phyloP scores from a whole-genome alignment of 2,113 vertebrate species.

The Terrapene triunguis region DNA sequence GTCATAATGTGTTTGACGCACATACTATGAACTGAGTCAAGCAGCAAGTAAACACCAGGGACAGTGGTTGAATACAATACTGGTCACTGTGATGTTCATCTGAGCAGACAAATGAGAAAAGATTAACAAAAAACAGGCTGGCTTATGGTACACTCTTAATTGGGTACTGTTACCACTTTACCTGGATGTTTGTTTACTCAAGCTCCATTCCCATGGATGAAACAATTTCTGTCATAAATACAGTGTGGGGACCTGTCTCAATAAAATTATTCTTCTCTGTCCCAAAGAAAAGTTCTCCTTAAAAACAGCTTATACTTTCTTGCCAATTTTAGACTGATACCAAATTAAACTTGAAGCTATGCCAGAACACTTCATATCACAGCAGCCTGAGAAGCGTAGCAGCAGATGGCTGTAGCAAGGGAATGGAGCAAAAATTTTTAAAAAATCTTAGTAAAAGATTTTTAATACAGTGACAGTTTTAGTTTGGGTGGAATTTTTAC shows the following conservation, averaged over 20 bases:
- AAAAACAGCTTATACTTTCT: background rate
- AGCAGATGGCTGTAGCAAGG: background rate
- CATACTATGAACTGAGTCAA: conserved; percentile 30
- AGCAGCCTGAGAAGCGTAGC: background rate
- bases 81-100: background rate
- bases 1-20: conserved; percentile 6
- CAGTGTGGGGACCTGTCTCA: fast-evolving
- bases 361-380: background rate
- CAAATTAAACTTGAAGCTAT: background rate
- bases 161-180: background rate
- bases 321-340: background rate
- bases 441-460: background rate
- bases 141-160: too few relatives aligned
- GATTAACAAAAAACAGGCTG: background rate
- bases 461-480: background rate
- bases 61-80: background rate
- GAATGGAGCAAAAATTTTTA: background rate
- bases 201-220: too few relatives aligned
- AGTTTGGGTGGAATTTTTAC: background rate
- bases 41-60: background rate
- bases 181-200: too few relatives aligned
- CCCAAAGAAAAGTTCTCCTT: background rate
- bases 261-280: background rate
- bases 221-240: background rate
- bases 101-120: background rate